Percentiles rank a stretch among this genome's conserved stretches.
Evolutionary conservation across 2,888 invertebrate genomes (phyloP).

Genomic region (Eumacrocentrus americanus): DNA sequence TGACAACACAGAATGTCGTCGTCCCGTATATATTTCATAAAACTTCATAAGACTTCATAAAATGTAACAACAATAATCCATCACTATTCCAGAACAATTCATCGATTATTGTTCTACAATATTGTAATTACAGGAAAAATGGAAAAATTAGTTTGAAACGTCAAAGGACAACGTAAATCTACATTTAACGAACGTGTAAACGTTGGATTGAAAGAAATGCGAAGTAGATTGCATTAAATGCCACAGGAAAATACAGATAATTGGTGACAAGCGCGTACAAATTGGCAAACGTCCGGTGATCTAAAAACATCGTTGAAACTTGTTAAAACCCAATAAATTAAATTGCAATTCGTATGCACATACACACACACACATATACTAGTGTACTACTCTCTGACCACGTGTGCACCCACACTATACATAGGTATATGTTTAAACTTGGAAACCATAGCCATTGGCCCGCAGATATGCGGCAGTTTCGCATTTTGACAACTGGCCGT

Average conservation of each 20-base stretch:
- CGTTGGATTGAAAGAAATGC: not conserved
- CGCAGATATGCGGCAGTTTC: constrained; percentile 41
- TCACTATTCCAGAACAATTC: too few relatives aligned
- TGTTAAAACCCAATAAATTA: constrained; percentile 46
- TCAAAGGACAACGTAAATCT: too few relatives aligned
- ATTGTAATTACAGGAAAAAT: too few relatives aligned
- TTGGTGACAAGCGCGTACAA: constrained; percentile 38
- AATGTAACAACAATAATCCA: too few relatives aligned
- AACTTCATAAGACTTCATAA: too few relatives aligned
- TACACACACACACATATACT: constrained; percentile 8
- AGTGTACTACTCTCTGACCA: constrained; percentile 1
- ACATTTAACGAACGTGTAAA: too few relatives aligned
- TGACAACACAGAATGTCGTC: not conserved
- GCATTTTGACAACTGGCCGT: constrained; percentile 53
- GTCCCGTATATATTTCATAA: too few relatives aligned
- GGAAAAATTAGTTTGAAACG: too few relatives aligned
- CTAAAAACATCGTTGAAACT: constrained; percentile 32
- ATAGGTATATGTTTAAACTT: constrained; percentile 3
- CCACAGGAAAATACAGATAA: constrained; percentile 27
- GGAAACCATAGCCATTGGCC: constrained; percentile 23
- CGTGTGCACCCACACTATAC: constrained; percentile 17
- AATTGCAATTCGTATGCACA: constrained; percentile 42
- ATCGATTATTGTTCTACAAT: too few relatives aligned
- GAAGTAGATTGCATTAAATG: not conserved
- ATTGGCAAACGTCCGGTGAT: constrained; percentile 42